Percentiles rank a stretch among this genome's conserved stretches.
These are phyloP conservation scores for Sinodicranocentrus sp. DNA, from an alignment of 2,888 invertebrate species.

Conservation along the genomic window DNA sequence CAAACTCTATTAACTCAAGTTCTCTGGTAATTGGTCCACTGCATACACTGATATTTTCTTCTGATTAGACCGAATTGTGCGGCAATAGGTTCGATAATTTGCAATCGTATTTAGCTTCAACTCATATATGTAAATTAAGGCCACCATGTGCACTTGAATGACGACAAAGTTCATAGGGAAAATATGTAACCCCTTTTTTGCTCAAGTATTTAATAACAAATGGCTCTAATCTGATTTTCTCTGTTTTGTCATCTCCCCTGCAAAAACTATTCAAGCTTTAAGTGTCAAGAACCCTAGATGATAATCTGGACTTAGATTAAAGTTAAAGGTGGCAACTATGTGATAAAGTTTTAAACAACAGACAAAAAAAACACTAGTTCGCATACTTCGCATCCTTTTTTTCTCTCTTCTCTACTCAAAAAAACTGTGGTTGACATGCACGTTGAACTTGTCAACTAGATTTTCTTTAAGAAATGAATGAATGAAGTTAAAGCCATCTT, in stretches of 20 bases:
- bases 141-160: slow-evolving; percentile 58
- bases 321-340: too few relatives aligned
- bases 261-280: too few relatives aligned
- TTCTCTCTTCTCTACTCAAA: background rate
- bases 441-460: slow-evolving; percentile 3
- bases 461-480: too few relatives aligned
- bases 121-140: slow-evolving; percentile 59
- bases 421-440: background rate
- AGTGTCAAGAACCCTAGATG: too few relatives aligned
- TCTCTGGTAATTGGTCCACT: too few relatives aligned
- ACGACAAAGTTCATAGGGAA: slow-evolving; percentile 27
- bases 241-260: too few relatives aligned
- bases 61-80: slow-evolving; percentile 31
- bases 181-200: background rate
- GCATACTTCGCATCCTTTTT: slow-evolving; percentile 11
- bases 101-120: too few relatives aligned
- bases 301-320: too few relatives aligned
- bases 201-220: slow-evolving; percentile 30
- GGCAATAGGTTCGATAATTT: too few relatives aligned
- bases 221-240: slow-evolving; percentile 40
- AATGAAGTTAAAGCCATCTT: too few relatives aligned
- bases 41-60: slow-evolving; percentile 11
- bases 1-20: too few relatives aligned
- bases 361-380: background rate
- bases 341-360: background rate